A percentile compares a stretch with the other conserved stretches of the same genome.
Evolutionary conservation across 2,113 vertebrate genomes (phyloP).

Genomic region (Crocuta crocuta): DNA sequence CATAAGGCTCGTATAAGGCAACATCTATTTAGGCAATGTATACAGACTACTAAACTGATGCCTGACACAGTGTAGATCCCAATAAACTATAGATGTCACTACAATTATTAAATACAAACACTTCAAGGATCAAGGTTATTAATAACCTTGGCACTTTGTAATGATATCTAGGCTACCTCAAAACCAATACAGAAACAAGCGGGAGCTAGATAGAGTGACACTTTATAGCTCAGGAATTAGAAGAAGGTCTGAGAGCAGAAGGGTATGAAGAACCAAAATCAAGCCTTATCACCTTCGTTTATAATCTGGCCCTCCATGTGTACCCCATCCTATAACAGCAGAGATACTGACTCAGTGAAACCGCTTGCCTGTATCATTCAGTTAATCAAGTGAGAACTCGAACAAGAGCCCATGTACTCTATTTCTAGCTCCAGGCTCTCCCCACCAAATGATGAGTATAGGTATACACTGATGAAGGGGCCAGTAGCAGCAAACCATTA

Average conservation of each 20-base stretch:
- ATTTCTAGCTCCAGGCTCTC: not conserved
- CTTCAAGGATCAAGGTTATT: not conserved
- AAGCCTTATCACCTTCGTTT: not conserved
- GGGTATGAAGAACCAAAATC: not conserved
- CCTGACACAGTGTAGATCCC: not conserved
- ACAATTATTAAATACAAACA: not conserved
- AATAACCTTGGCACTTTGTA: not conserved
- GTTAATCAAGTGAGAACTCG: slow-evolving; percentile 3
- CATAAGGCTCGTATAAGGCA: not conserved
- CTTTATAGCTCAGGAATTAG: not conserved
- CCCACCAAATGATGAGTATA: not conserved
- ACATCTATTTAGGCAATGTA: not conserved
- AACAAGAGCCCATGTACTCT: not conserved
- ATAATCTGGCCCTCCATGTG: not conserved
- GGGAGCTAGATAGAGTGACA: not conserved
- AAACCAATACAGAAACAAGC: slow-evolving; percentile 11
- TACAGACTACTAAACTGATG: not conserved
- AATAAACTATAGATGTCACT: not conserved
- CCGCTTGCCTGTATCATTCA: not conserved
- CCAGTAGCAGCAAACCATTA: not conserved
- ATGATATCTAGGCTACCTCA: not conserved
- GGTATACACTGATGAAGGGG: not conserved
- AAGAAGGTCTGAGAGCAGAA: not conserved
- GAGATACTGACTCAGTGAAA: not conserved
- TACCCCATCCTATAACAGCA: not conserved